Evolutionary conservation across 2,888 invertebrate species (phyloP).

Genomic region (Melanophora roralis): DNA sequence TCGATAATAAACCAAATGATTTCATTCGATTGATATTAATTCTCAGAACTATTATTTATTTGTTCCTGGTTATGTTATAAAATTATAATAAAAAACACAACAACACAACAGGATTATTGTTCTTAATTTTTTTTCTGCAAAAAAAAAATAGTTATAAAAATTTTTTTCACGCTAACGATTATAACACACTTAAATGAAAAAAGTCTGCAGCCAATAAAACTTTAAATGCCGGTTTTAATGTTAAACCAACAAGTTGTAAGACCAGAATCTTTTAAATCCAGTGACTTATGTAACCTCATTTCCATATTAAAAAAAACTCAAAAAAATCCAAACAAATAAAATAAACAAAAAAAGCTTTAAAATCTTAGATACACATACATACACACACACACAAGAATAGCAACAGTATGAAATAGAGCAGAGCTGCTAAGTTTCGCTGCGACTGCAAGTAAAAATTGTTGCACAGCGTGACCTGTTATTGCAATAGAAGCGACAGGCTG

Average conservation of each 20-base stretch:
- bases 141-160: slow-evolving; percentile 6
- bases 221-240: slow-evolving; percentile 49
- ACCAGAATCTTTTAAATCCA: slow-evolving; percentile 61
- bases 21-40: neutral
- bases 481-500: neutral
- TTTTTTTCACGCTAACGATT: slow-evolving; percentile 34
- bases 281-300: slow-evolving; percentile 61
- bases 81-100: too few species aligned
- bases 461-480: neutral
- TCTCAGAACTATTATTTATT: slow-evolving; percentile 35
- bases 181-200: slow-evolving; percentile 30
- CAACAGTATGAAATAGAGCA: slow-evolving; percentile 33
- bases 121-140: slow-evolving; percentile 34
- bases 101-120: neutral
- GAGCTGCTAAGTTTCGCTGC: slow-evolving; percentile 9
- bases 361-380: neutral
- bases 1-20: slow-evolving; percentile 5
- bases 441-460: neutral
- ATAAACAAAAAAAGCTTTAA: slow-evolving; percentile 5
- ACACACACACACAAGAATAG: slow-evolving; percentile 9
- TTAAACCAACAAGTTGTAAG: slow-evolving; percentile 53
- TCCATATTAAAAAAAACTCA: slow-evolving; percentile 50
- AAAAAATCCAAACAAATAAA: neutral
- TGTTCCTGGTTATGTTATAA: slow-evolving; percentile 46
- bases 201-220: slow-evolving; percentile 23